Evolutionary conservation across 1,140 invertebrate species (phyloP), one percentile per base, ranked within the genome.

Genomic region (Aplysia californica): DNA sequence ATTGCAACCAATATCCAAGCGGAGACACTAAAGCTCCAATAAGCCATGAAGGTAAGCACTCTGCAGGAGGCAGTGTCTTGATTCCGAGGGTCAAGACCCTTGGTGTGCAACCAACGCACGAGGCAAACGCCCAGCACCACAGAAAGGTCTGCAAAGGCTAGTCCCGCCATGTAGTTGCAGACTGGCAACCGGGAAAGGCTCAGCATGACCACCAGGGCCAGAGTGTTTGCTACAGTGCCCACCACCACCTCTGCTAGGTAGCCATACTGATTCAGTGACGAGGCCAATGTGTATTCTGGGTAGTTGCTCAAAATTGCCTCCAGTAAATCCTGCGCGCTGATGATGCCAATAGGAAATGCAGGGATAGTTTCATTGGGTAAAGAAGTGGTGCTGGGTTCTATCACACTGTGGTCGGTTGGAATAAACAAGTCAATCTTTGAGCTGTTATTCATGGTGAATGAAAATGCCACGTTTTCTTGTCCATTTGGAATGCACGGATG

Each of bases 1-100:
- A 88, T 87, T 20, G 81, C 83, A 59, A 87, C 86, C 0, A 87
- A 72, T 1, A 85, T 69, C 87, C 87, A 88, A 26, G 82, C 84
- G 38, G 83, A 78, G 67, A 84, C 75, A 65, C 84, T 64, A 67
- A 77, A 82, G 36, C 80, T 82, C 66, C 72, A 84, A 73, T 85
- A 84, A 44, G 70, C 75, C 10, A 83, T 55, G 72, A 83, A 82
- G 56, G 75, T 76, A n/a, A 84, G 67, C 4, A 69, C 69, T 31
- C 76, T 79, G 58, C 83, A 85, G 31, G 69, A 61, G 2, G 61
- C 79, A 29, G 73, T 61, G 41, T 35, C 80, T 10, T 55, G n/a
- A 6, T 72, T 75, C 29, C 59, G 66, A 2, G 74, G 23, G 73
- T 85, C 80, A 31, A 61, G 58, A 21, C 76, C 61, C n/a, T 78